phyloP scores from a whole-genome alignment of 2,113 vertebrate genomes.

The Tursiops truncatus region DNA sequence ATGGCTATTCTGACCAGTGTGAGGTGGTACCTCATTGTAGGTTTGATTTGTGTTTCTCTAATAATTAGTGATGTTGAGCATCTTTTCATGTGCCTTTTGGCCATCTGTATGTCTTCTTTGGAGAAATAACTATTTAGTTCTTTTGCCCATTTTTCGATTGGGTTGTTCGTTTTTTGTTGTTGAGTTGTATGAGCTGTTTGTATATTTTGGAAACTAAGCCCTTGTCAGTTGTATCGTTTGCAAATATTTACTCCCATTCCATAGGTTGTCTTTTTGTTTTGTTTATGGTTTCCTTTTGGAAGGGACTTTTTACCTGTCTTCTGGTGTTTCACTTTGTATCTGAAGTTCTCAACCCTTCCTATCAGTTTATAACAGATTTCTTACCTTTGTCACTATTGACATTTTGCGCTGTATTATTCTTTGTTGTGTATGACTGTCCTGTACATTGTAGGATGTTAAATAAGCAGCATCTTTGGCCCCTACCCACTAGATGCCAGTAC shows the following conservation, averaged over 20 bases:
- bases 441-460: not conserved
- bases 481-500: not conserved
- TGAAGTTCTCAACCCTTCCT: not conserved
- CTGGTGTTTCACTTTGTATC: not conserved
- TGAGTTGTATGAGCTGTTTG: not conserved
- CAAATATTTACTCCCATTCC: not conserved
- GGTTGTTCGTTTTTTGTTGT: too few species aligned
- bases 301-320: not conserved
- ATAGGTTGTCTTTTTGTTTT: not conserved
- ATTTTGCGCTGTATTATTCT: not conserved
- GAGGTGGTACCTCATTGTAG: not conserved
- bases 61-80: not conserved
- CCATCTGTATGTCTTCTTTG: too few species aligned
- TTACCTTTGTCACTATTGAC: not conserved
- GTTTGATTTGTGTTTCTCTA: not conserved
- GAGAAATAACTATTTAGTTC: too few species aligned
- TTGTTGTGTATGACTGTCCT: not conserved
- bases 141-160: too few species aligned
- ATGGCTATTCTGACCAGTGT: not conserved
- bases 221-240: not conserved
- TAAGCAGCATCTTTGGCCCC: not conserved
- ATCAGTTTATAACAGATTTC: not conserved
- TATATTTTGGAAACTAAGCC: not conserved
- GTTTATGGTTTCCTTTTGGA: not conserved
- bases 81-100: too few species aligned